Evolutionary conservation across 2,888 invertebrate species (phyloP).

Genomic region (Blera fallax): DNA sequence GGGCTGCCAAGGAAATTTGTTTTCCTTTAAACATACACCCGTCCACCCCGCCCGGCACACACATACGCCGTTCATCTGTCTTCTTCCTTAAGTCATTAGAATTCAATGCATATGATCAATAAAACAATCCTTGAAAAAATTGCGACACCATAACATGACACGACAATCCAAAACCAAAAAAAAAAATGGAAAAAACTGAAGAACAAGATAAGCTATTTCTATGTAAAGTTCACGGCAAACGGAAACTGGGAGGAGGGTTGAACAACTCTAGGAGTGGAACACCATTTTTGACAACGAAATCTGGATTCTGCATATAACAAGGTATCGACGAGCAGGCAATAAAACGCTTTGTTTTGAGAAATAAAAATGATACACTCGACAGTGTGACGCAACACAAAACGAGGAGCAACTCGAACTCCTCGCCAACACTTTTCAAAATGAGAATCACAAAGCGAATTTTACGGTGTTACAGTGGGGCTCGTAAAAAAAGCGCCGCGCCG

Average conservation of each 20-base stretch:
- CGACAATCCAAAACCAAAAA: slow-evolving; percentile 12
- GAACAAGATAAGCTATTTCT: slow-evolving; percentile 40
- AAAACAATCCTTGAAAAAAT: slow-evolving; percentile 58
- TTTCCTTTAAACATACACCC: slow-evolving; percentile 20
- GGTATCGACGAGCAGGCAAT: slow-evolving; percentile 59
- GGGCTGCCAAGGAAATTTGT: slow-evolving; percentile 33
- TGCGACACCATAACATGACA: slow-evolving; percentile 49
- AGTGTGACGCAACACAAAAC: background rate
- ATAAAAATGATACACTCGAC: slow-evolving; percentile 52
- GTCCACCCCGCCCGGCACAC: background rate
- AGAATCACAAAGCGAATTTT: slow-evolving; percentile 30
- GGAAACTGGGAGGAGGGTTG: background rate
- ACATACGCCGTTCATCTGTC: slow-evolving; percentile 16
- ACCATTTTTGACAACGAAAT: slow-evolving; percentile 52
- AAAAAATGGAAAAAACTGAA: background rate
- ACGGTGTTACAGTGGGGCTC: slow-evolving; percentile 20
- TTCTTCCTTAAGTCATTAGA: slow-evolving; percentile 51
- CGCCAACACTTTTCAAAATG: slow-evolving; percentile 7
- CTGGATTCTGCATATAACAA: slow-evolving; percentile 61
- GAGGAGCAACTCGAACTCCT: background rate
- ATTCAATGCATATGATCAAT: slow-evolving; percentile 67
- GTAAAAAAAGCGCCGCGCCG: slow-evolving; percentile 28
- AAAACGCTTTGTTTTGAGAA: slow-evolving; percentile 60
- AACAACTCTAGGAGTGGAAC: background rate
- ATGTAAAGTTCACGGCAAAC: slow-evolving; percentile 9